Percentiles rank a stretch among this genome's conserved stretches.
Evolutionary conservation across 2,888 invertebrate genomes (phyloP).

Genomic region (Parnassius orleans): DNA sequence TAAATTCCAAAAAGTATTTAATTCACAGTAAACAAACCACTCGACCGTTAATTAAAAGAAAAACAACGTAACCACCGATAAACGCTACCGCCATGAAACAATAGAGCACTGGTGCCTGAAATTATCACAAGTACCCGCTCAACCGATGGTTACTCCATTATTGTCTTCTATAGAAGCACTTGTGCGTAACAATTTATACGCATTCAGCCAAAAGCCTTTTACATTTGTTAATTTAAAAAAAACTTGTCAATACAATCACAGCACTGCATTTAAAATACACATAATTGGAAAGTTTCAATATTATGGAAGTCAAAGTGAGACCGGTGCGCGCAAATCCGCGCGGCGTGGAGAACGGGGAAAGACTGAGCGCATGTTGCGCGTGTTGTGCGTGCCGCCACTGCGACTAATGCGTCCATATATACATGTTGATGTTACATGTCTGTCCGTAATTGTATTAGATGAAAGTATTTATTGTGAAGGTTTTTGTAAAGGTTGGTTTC

Average conservation of each 20-base stretch:
- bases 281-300: constrained; percentile 43
- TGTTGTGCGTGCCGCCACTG: constrained; percentile 44
- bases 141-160: constrained; percentile 51
- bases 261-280: constrained; percentile 32
- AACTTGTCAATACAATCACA: constrained; percentile 32
- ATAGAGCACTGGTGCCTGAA: constrained; percentile 62
- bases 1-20: too few species aligned
- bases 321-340: constrained; percentile 54
- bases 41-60: constrained; percentile 12
- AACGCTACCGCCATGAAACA: constrained; percentile 62
- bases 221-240: constrained; percentile 34
- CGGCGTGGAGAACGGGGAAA: constrained; percentile 41
- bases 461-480: constrained; percentile 7
- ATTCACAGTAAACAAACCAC: too few species aligned
- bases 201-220: constrained; percentile 38
- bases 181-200: constrained; percentile 64
- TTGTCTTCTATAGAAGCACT: constrained; percentile 52
- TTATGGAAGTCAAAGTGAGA: constrained; percentile 33
- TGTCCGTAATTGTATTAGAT: constrained; percentile 22
- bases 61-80: constrained; percentile 42
- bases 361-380: constrained; percentile 33
- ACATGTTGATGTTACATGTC: constrained; percentile 33
- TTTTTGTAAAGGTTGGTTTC: constrained; percentile 1
- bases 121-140: constrained; percentile 55
- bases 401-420: constrained; percentile 43